Conservation (phyloP, 2,888 invertebrate genomes). For the Andricus quercusramuli region DNA sequence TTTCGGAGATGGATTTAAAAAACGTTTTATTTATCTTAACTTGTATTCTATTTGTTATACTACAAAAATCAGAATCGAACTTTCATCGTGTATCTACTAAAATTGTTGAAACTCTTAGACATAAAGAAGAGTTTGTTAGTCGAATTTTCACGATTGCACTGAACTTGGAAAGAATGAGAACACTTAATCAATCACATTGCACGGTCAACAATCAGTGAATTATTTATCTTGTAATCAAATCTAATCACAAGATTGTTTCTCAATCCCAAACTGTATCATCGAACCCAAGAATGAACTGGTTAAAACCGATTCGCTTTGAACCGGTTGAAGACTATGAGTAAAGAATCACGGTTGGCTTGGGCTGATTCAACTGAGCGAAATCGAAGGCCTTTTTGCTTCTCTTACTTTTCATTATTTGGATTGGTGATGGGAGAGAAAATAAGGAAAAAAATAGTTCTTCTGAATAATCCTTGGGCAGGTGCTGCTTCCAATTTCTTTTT, state of each 20-base stretch:
- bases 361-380: not conserved
- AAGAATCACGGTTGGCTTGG: not conserved
- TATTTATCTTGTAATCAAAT: not conserved
- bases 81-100: not conserved
- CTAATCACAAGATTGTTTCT: not conserved
- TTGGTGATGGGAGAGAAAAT: not conserved
- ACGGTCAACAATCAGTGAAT: not conserved
- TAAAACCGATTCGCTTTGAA: conserved; percentile 12
- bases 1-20: not conserved
- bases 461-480: not conserved
- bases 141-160: not conserved
- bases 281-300: not conserved
- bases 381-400: not conserved
- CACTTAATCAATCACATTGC: not conserved
- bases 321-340: not conserved
- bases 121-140: not conserved
- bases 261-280: not conserved
- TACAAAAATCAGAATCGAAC: not conserved
- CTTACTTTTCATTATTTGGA: not conserved
- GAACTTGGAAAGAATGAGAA: not conserved
- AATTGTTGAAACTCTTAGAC: not conserved
- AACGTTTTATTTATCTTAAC: not conserved
- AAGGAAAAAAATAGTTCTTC: not conserved
- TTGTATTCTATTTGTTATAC: not conserved
- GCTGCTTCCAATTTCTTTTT: not conserved